These are phyloP conservation scores for Tenebrio molitor DNA, from an alignment of 1,140 invertebrate genomes.

Conservation along the genomic window DNA sequence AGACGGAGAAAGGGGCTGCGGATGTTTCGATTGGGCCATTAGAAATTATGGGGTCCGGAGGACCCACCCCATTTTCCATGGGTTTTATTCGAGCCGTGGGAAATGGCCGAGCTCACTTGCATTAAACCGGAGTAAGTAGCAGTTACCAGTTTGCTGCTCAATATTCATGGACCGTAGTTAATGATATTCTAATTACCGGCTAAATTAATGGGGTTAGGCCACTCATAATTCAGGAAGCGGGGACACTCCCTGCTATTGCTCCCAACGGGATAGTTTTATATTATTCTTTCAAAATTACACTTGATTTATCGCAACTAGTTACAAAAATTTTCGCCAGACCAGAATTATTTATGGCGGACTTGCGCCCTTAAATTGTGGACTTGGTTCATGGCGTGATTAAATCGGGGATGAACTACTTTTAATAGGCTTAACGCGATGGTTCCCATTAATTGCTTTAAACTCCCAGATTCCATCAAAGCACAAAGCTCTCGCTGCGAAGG, in stretches of 20 bases:
- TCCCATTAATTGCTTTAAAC: conserved; percentile 22
- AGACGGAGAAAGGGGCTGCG: conserved; percentile 10
- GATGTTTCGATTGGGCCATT: conserved; percentile 41
- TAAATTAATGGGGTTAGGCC: conserved; percentile 48
- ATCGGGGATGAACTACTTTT: conserved; percentile 7
- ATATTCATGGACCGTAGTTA: conserved; percentile 48
- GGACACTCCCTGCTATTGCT: conserved; percentile 38
- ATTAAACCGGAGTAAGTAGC: conserved; percentile 43
- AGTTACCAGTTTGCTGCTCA: conserved; percentile 47
- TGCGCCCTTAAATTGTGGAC: neutral
- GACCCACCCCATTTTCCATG: conserved; percentile 12
- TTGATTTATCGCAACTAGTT: conserved; percentile 9
- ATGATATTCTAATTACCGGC: conserved; percentile 48
- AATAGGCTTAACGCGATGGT: neutral
- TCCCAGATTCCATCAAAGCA: neutral
- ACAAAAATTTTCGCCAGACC: no score
- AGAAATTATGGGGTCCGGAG: conserved; percentile 27
- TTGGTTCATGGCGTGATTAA: conserved; percentile 6
- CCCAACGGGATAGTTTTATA: conserved; percentile 22
- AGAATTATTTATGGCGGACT: neutral
- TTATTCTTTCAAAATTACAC: conserved; percentile 36
- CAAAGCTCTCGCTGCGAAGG: conserved; percentile 9
- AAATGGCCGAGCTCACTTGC: conserved; percentile 41
- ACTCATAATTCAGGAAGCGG: conserved; percentile 39
- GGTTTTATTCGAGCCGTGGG: conserved; percentile 43